Conservation (phyloP, 2,797 vertebrate species). For the Buceros bicornis region DNA sequence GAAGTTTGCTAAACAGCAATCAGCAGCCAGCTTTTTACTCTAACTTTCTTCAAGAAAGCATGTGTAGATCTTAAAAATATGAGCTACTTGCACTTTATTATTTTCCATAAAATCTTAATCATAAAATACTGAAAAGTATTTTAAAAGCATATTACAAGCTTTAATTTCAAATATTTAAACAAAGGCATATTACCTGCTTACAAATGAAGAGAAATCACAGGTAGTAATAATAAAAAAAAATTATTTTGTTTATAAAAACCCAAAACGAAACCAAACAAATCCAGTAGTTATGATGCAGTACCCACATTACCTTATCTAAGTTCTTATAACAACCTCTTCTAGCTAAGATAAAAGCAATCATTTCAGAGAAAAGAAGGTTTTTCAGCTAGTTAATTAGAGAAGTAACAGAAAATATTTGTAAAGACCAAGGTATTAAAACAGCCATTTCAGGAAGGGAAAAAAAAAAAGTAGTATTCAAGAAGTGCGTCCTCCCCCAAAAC, state of each 20-base stretch:
- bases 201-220: neutral
- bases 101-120: neutral
- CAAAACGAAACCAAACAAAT: neutral
- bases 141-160: rapidly evolving
- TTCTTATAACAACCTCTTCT: neutral
- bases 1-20: neutral
- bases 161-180: neutral
- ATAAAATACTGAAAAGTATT: neutral
- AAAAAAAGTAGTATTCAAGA: neutral
- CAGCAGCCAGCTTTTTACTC: neutral
- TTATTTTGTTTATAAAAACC: neutral
- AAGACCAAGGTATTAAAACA: neutral
- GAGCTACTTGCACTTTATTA: neutral
- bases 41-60: neutral
- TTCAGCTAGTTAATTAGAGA: neutral
- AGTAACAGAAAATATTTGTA: neutral
- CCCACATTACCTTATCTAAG: neutral
- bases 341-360: neutral
- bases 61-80: neutral
- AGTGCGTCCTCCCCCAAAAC: neutral
- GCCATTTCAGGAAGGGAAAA: neutral
- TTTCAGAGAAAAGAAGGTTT: neutral
- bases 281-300: neutral
- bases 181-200: neutral
- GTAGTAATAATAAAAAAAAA: neutral